Base-by-base conservation (phyloP, 1,140 invertebrate genomes). In the Neomicropteryx cornuta region DNA sequence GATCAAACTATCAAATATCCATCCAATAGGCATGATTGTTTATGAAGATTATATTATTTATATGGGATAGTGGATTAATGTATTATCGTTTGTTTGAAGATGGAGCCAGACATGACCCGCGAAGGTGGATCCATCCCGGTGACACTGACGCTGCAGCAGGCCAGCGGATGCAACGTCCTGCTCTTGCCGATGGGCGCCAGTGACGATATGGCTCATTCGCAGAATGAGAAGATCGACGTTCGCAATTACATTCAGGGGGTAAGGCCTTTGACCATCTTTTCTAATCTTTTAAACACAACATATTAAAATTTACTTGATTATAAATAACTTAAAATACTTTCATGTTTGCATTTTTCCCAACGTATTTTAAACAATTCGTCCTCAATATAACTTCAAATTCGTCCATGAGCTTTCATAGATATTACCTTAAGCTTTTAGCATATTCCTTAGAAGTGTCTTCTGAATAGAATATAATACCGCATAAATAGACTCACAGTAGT, bases 171-270 rank as follows among this genome's bases (percentile, higher is more conserved):
- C 57, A 97, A 90, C 70, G 90, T 96, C 18, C 71, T 97, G 42
- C 68, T 98, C 21, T 69, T 98, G 33, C 93, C 93, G 3, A 79
- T 91, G 53, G 95, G 95, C 33, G 77, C 81, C 45, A 82, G 81
- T 39, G 94, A 97, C 63, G 95, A 98, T 69, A 94, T 94, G 43
- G 93, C 94, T 40, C 95, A 99, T 71, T 95, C 92, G 1, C 95
- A 97, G 65, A 97, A 97, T 70, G 95, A 98, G 63, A 98, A 98
- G 62, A 75, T 97, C 45, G 83, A 96, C 68, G 68, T 85, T 38
- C 69, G 72, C 34, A 97, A 97, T 66, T 97, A 96, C 52, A 92
- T 97, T 48, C 77, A 92, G 67, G 93, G 93, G 42, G 90, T 95
- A 71, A 77, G 80, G 71, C 23, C n/a, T n/a, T 2, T 22, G 24